Evolutionary conservation across 1,140 invertebrate species (phyloP), one percentile per base, ranked within the genome.

Genomic region (Aphelinus atriplicis): DNA sequence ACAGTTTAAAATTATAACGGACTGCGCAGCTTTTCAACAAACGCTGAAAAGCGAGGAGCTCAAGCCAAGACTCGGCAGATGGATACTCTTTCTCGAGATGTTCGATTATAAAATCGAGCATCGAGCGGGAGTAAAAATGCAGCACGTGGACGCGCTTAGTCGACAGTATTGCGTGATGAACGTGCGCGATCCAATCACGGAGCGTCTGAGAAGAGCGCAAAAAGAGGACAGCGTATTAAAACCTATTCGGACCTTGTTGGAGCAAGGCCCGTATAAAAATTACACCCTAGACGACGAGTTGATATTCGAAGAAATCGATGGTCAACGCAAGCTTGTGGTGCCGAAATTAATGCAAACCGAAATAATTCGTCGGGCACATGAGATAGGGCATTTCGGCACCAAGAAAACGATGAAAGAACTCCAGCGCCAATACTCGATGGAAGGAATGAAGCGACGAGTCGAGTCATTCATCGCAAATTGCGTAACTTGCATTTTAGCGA

Each of bases 131-230:
- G 69, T 46, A 1, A 51, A 77, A 26, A 85, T 85, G 83, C 47
- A 5, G 1, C 86, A 85, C 69, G 85, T 83, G 0, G 85, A 87
- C 65, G 83, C 83, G 0, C 65, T 86, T 0, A 78, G 78, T n/a
- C 71, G 76, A 64, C 9, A 26, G 3, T 9, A 42, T 3, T 43
- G 9, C 2, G 42, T 62, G 7, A 3, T 26, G 9, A 42, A 3
- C 26, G 45, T 62, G 2, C 3, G 3, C 2, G 60, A 62, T 43
- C n/a, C 7, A 42, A 1, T 62, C 2, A 2, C 42, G 3, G 60
- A 9, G n/a, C n/a, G 60, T 3, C 26, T 62, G 45, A 43, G 3
- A 3, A 62, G 60, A 7, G 60, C 60, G 2, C 60, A 62, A 42
- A 42, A 62, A 2, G 9, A 42, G 9, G 62, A 64, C 48, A 9